Conservation (phyloP, 1,140 invertebrate species). For the Nasonia longicornis region DNA sequence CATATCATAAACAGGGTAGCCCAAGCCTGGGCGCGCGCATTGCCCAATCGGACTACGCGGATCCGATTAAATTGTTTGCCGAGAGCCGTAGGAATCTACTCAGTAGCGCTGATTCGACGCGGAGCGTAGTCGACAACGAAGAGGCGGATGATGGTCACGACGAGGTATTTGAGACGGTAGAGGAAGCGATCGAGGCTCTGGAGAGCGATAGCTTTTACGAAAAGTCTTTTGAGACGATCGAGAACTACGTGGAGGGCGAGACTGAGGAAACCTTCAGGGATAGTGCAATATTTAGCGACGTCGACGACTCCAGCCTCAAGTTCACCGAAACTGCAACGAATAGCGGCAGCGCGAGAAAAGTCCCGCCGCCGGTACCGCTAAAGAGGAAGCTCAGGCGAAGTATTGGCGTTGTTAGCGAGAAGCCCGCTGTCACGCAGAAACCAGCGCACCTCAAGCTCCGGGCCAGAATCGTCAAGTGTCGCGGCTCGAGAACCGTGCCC, state of each 20-base stretch:
- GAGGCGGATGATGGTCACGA: conserved; percentile 42
- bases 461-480: conserved; percentile 39
- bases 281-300: conserved; percentile 87
- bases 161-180: background rate
- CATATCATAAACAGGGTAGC: conserved; percentile 82
- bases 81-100: conserved; percentile 57
- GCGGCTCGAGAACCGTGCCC: conserved; percentile 6
- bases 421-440: conserved; percentile 54
- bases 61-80: conserved; percentile 77
- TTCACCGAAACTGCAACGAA: conserved; percentile 36
- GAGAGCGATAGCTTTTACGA: conserved; percentile 80
- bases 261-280: conserved; percentile 81
- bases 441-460: conserved; percentile 56
- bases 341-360: conserved; percentile 46
- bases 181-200: conserved; percentile 60
- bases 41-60: conserved; percentile 87
- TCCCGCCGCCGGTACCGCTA: conserved; percentile 63
- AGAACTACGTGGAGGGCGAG: conserved; percentile 69
- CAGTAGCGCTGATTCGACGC: background rate
- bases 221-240: conserved; percentile 81
- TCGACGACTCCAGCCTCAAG: conserved; percentile 67
- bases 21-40: conserved; percentile 86
- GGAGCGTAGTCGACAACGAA: conserved; percentile 36
- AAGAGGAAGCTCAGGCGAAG: conserved; percentile 52
- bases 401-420: background rate